phyloP scores from a whole-genome alignment of 2,888 invertebrate species.

The Synanthedon formicaeformis region DNA sequence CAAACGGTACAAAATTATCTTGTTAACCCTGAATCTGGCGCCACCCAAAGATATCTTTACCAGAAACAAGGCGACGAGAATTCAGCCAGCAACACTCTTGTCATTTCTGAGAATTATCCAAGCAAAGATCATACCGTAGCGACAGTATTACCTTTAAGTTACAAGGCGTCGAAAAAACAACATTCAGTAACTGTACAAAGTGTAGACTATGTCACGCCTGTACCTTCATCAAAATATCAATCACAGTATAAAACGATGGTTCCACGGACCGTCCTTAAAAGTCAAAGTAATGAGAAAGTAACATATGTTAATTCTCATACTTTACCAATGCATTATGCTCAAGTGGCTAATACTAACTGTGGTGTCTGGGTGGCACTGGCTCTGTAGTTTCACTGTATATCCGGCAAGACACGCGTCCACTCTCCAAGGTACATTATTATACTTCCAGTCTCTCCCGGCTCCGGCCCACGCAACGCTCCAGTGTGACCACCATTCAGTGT shows the following conservation, averaged over 20 bases:
- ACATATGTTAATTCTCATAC: constrained; percentile 54
- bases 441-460: no score
- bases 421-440: no score
- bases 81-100: constrained; percentile 29
- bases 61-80: constrained; percentile 31
- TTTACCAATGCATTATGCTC: constrained; percentile 30
- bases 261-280: constrained; percentile 46
- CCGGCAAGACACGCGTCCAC: no score
- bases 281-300: constrained; percentile 44
- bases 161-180: constrained; percentile 26
- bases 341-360: constrained; percentile 16
- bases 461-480: no score
- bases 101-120: constrained; percentile 67
- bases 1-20: constrained; percentile 25
- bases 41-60: constrained; percentile 37
- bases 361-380: no score
- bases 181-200: constrained; percentile 33
- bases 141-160: constrained; percentile 53
- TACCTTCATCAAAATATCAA: constrained; percentile 47
- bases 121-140: constrained; percentile 70
- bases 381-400: no score
- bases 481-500: no score
- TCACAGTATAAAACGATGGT: constrained; percentile 56
- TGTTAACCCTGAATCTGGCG: constrained; percentile 23
- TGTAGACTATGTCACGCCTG: constrained; percentile 57